Evolutionary conservation across 2,888 invertebrate species (phyloP).

Genomic region (Hoplodrina blanda): DNA sequence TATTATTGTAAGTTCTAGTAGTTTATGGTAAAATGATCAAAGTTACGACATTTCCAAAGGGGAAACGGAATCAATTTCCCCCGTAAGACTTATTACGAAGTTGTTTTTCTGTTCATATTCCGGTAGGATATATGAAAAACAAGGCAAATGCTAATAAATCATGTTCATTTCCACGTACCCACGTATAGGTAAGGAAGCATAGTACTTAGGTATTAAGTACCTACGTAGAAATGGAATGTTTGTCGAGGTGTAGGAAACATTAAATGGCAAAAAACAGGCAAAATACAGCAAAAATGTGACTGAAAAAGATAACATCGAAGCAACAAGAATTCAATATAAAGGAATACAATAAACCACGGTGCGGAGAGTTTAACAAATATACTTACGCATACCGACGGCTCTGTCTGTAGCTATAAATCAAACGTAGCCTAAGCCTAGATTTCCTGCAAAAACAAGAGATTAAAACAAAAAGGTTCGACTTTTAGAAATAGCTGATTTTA

Average conservation of each 20-base stretch:
- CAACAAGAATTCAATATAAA: conserved; percentile 9
- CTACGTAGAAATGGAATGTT: background rate
- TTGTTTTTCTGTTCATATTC: conserved; percentile 74
- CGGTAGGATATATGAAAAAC: conserved; percentile 50
- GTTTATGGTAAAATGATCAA: conserved; percentile 64
- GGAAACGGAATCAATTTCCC: conserved; percentile 73
- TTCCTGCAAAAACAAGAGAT: conserved; percentile 1
- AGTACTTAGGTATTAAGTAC: conserved; percentile 1
- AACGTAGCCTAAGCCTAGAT: background rate
- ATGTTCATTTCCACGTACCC: conserved; percentile 26
- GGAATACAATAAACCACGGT: conserved; percentile 5
- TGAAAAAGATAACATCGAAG: background rate
- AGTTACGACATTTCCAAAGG: conserved; percentile 70
- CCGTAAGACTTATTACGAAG: conserved; percentile 73
- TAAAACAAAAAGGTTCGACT: background rate
- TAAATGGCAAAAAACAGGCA: background rate
- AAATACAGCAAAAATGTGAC: background rate
- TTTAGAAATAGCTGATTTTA: background rate
- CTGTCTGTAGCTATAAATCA: conserved; percentile 36
- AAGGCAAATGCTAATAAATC: conserved; percentile 57
- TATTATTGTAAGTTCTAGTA: conserved; percentile 54
- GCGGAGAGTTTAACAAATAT: conserved; percentile 40
- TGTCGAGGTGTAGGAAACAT: background rate
- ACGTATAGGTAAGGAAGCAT: conserved; percentile 2
- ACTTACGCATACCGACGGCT: conserved; percentile 9